Evolutionary conservation across 2,797 vertebrate species (phyloP).

Genomic region (Tragopan temminckii): DNA sequence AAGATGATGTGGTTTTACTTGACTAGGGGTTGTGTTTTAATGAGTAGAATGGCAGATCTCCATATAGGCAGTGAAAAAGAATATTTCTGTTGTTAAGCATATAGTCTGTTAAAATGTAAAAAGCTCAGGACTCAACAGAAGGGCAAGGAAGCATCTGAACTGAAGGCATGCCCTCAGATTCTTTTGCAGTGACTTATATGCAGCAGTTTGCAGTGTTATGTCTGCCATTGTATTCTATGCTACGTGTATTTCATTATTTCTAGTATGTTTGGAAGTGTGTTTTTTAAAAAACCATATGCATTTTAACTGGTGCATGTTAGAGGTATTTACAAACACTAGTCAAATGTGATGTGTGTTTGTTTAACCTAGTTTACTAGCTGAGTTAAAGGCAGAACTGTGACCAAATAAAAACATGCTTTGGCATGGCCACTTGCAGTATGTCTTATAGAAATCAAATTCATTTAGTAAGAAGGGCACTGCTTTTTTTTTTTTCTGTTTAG

Average conservation of each 20-base stretch:
- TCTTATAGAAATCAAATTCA: conserved; percentile 23
- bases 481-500: neutral
- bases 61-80: neutral
- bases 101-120: neutral
- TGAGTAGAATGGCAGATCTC: neutral
- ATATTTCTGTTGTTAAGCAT: neutral
- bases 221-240: neutral
- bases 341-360: conserved; percentile 44
- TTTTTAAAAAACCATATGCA: conserved; percentile 18
- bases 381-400: conserved; percentile 34
- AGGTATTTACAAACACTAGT: conserved; percentile 50
- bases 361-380: conserved; percentile 32
- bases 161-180: neutral
- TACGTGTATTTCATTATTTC: conserved; percentile 23
- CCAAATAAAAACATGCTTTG: conserved; percentile 39
- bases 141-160: neutral
- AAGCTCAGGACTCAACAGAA: neutral
- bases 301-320: conserved; percentile 5
- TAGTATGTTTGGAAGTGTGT: conserved; percentile 32
- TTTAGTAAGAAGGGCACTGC: neutral
- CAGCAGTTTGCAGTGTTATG: neutral
- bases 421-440: neutral
- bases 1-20: neutral
- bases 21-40: neutral
- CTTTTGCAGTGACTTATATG: neutral